phyloP scores from a whole-genome alignment of 1,140 invertebrate species.

The Thereuonema tuberculata region DNA sequence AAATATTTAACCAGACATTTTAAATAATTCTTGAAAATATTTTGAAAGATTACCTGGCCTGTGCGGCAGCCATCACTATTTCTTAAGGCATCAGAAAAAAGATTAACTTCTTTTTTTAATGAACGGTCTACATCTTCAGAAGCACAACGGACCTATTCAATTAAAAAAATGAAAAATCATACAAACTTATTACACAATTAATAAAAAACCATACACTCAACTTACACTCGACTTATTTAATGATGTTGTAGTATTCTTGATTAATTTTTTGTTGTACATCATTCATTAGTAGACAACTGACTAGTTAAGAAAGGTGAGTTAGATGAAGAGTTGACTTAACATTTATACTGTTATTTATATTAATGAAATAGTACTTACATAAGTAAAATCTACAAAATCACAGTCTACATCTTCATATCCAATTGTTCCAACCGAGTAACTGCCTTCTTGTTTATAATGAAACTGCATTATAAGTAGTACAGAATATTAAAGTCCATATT shows the following conservation, averaged over 20 bases:
- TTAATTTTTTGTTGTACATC: no score
- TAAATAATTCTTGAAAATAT: no score
- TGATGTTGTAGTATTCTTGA: no score
- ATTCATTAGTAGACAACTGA: background rate
- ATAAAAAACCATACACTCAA: no score
- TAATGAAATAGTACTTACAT: conserved; percentile 42
- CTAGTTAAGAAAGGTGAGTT: background rate
- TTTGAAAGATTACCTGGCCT: conserved; percentile 46
- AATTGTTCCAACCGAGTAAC: conserved; percentile 86
- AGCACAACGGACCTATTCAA: conserved; percentile 71
- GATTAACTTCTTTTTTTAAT: conserved; percentile 64
- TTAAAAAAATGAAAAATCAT: conserved; percentile 4
- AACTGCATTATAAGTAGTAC: conserved; percentile 38
- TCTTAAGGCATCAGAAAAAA: conserved; percentile 70
- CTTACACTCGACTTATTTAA: no score
- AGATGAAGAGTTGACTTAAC: background rate
- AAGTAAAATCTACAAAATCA: conserved; percentile 93
- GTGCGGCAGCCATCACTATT: conserved; percentile 30
- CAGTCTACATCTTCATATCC: conserved; percentile 92
- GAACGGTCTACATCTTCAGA: conserved; percentile 57
- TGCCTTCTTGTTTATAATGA: conserved; percentile 80
- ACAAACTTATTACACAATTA: background rate
- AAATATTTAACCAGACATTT: no score
- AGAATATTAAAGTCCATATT: no score
- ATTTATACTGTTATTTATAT: background rate